Conservation (phyloP, 1,140 invertebrate genomes). For the Nautilus pompilius region DNA sequence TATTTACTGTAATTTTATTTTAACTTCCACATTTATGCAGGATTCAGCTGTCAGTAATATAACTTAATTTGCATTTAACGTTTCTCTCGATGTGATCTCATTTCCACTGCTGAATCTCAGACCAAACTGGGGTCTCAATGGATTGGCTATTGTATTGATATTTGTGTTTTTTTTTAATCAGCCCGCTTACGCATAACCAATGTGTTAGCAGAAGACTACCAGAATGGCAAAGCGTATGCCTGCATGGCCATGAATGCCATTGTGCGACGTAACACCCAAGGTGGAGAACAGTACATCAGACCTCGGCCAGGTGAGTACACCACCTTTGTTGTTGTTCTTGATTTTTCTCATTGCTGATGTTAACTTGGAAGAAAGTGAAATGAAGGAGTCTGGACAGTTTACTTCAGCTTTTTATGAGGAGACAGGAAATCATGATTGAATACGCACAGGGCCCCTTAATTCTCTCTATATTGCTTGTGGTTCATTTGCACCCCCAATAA, state of each 20-base stretch:
- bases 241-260: constrained; percentile 42
- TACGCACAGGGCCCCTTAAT: background rate
- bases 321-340: background rate
- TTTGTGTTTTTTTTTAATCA: constrained; percentile 18
- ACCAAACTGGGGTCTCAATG: too few species aligned
- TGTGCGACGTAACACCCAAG: constrained; percentile 29
- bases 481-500: too few species aligned
- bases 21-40: too few species aligned
- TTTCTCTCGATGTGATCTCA: too few species aligned
- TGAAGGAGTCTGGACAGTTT: background rate
- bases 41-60: too few species aligned
- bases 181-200: constrained; percentile 36
- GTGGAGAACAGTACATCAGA: constrained; percentile 24
- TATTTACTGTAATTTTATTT: too few species aligned
- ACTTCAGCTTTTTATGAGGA: background rate
- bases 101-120: too few species aligned
- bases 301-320: constrained; percentile 25
- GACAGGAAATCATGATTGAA: too few species aligned
- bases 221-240: constrained; percentile 28
- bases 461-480: background rate
- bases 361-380: background rate
- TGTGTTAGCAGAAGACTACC: constrained; percentile 21
- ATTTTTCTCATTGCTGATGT: background rate
- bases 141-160: too few species aligned
- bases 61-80: too few species aligned